Evolutionary conservation across 2,888 invertebrate genomes (phyloP), one percentile per base, ranked within the genome.

Genomic region (Bombylius discolor): DNA sequence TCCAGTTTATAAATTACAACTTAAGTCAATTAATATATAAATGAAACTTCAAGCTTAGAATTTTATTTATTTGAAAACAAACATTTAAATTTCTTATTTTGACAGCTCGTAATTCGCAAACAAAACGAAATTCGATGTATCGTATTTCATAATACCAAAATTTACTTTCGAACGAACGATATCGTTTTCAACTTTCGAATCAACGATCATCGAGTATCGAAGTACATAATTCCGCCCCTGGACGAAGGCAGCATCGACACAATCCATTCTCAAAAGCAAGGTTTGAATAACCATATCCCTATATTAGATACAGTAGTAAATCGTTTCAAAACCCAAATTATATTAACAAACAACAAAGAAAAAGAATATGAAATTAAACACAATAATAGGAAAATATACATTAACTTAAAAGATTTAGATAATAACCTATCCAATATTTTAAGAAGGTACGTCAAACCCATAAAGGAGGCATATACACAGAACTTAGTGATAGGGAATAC

Each of bases 231-330:
- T n/a, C n/a, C n/a, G n/a, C n/a, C n/a, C n/a, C n/a, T n/a, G 5
- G 49, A 48, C 9, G 42, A 34, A 13, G 49, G 44, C 8, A 13
- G 12, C 13, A 53, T 36, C 11, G 51, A 50, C 6, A 56, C 54
- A 14, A 49, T 53, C 45, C 54, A 60, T 53, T 59, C 61, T 36
- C 60, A 62, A 49, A 53, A 58, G 50, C 59, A 63, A 52, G 51
- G 61, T 33, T 46, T 53, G 44, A 59, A 55, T 23, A 57, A 63
- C 47, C 56, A 58, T 34, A 57, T 59, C 36, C 56, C 58, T 42
- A 61, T 57, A 39, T 55, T 59, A 49, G 59, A 60, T 44, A 59
- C 58, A 34, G 59, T 59, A 13, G 61, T 59, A 45, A 62, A 60
- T 51, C 49, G 48, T 51, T 56, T 50, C 48, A 58, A 57, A 46